Evolutionary conservation across 2,888 invertebrate genomes (phyloP).

Genomic region (Hanleya hanleyi): DNA sequence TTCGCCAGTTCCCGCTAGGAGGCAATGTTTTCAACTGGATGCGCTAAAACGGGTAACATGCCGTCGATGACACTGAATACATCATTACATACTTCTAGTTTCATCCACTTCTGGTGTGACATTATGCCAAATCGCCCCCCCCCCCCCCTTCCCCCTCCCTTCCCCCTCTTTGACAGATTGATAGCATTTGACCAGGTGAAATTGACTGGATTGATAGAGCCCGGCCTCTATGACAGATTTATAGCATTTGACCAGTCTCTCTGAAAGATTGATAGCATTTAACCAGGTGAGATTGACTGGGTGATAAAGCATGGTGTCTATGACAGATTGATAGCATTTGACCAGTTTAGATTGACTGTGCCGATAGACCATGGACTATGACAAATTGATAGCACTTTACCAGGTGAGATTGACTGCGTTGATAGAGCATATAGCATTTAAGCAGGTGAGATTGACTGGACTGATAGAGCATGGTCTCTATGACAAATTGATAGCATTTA

Average conservation of each 20-base stretch:
- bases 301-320: conserved; percentile 75
- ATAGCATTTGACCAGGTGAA: conserved; percentile 85
- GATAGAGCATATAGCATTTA: conserved; percentile 81
- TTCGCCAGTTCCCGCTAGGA: too few species aligned
- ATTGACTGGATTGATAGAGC: conserved; percentile 76
- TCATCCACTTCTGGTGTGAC: too few species aligned
- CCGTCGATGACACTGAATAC: too few species aligned
- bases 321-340: conserved; percentile 81
- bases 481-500: conserved; percentile 80
- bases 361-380: conserved; percentile 76
- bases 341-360: conserved; percentile 79
- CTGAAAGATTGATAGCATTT: conserved; percentile 80
- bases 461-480: conserved; percentile 76
- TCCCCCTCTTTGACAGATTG: conserved; percentile 78
- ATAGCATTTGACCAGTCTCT: conserved; percentile 77
- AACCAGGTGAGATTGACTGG: conserved; percentile 81
- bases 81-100: too few species aligned
- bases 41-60: too few species aligned
- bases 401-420: conserved; percentile 78
- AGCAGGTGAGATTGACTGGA: conserved; percentile 79
- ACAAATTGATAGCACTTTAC: conserved; percentile 84
- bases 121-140: too few species aligned
- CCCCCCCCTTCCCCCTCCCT: too few species aligned
- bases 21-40: too few species aligned
- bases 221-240: conserved; percentile 77